These are phyloP conservation scores for Hecatera dysodea DNA, from an alignment of 2,888 invertebrate species.

Conservation along the genomic window DNA sequence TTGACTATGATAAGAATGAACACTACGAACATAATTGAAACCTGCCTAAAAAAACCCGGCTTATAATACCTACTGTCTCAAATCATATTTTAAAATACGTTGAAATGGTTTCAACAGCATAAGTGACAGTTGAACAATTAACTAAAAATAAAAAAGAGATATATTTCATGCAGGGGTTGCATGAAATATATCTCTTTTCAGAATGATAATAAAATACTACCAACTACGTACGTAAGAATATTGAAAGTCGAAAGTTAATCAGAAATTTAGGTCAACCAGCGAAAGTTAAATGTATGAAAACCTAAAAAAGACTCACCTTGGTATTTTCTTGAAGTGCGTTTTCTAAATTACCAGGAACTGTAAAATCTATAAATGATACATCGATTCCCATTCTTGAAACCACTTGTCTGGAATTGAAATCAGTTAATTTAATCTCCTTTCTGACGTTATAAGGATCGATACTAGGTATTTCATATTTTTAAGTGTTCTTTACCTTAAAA, in stretches of 20 bases:
- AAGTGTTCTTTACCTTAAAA: conserved; percentile 85
- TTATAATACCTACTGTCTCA: no score
- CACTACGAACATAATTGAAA: neutral
- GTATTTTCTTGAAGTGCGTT: conserved; percentile 95
- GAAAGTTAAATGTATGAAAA: neutral
- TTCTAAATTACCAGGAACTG: conserved; percentile 92
- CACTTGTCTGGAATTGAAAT: conserved; percentile 91
- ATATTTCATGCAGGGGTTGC: neutral
- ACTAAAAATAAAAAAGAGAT: neutral
- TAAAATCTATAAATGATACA: conserved; percentile 95
- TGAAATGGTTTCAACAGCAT: neutral
- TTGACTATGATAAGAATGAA: neutral
- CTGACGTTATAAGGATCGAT: neutral
- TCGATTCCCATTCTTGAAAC: conserved; percentile 93
- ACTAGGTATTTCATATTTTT: neutral
- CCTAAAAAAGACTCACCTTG: conserved; percentile 90
- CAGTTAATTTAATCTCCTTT: conserved; percentile 8
- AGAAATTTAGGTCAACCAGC: neutral
- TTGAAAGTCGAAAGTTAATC: neutral
- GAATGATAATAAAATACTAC: neutral
- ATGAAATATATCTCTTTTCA: neutral
- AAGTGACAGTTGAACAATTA: neutral
- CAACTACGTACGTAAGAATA: neutral
- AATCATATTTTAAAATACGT: neutral
- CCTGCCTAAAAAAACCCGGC: neutral